phyloP scores from a whole-genome alignment of 2,113 vertebrate species.

The Coryphaenoides rupestris region DNA sequence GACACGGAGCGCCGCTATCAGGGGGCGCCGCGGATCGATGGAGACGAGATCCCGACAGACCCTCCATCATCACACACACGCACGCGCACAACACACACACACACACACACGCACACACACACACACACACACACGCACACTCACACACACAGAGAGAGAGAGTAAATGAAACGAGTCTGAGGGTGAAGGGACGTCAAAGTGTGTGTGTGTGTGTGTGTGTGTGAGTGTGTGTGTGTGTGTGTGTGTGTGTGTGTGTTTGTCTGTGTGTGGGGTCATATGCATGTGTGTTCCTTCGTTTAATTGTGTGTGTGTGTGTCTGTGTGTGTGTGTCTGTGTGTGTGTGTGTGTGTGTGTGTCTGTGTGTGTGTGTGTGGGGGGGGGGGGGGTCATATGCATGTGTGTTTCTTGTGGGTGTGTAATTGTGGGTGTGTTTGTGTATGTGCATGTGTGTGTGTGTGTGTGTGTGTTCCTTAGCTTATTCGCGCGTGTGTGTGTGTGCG shows the following conservation, averaged over 20 bases:
- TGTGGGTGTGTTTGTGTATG: neutral
- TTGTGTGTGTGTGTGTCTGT: slow-evolving; percentile 5
- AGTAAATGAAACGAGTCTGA: too few relatives aligned
- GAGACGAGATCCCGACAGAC: slow-evolving; percentile 35
- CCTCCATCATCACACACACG: slow-evolving; percentile 30
- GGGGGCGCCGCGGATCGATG: slow-evolving; percentile 42
- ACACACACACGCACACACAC: too few relatives aligned
- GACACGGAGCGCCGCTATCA: slow-evolving; percentile 36
- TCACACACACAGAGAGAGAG: too few relatives aligned
- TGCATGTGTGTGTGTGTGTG: too few relatives aligned
- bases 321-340: neutral
- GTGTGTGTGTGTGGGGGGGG: too few relatives aligned
- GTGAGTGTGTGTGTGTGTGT: slow-evolving; percentile 1
- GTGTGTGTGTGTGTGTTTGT: slow-evolving; percentile 6
- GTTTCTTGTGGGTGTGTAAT: too few relatives aligned
- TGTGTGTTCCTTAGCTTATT: too few relatives aligned
- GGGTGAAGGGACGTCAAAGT: neutral
- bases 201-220: neutral
- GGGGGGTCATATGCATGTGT: too few relatives aligned
- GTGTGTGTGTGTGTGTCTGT: neutral
- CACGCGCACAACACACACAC: too few relatives aligned
- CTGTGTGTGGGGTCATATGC: neutral
- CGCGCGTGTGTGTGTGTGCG: too few relatives aligned
- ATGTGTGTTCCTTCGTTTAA: too few relatives aligned
- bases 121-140: too few relatives aligned